Evolutionary conservation across 64 coral and sea anemone genomes (phyloP), one percentile per base, ranked within the genome.

Genomic region (Hydrozoanthus tunicans): DNA sequence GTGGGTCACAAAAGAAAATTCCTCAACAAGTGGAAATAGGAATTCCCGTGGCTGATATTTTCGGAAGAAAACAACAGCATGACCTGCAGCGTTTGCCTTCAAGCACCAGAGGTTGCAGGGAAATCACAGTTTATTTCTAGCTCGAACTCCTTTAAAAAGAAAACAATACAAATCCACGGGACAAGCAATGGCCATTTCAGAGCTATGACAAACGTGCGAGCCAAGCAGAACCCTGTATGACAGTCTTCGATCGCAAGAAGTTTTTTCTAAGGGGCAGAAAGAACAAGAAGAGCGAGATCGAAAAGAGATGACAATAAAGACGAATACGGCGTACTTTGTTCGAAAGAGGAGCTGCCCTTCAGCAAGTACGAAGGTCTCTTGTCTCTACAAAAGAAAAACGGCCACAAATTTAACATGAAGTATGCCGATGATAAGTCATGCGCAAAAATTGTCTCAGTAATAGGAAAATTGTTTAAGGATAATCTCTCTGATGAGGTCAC

Each of bases 31-130:
- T 86, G 83, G 83, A 86, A 86, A 86, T 63, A 86, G 83, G 83
- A 86, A 86, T 86, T 86, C 72, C 83, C 83, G 72, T 86, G 83
- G 65, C 64, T 86, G 70, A 66, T 86, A 71, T 86, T 90, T 59
- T 73, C 77, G 55, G 72, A 90, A 90, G 78, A 77, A 71, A 55
- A 62, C 56, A 90, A 77, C 86, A 86, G 72, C 72, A 86, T 86
- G 86, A 78, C 86, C 27, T 79, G 77, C 55, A 51, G 51, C 20
- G 51, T 79, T 9, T 79, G 77, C 59, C 59, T 53, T 15, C n/a
- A 26, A 58, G 55, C 59, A 58, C 77, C 77, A 52, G 55, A 79
- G 24, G 11, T 82, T 26, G 59, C 80, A 51, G 61, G 80, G 11
- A 82, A 82, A 52, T 64, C 59, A 64, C 23, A 81, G 25, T 81